Conservation (phyloP, 2,113 vertebrate genomes). For the Odontophorus gujanensis region DNA sequence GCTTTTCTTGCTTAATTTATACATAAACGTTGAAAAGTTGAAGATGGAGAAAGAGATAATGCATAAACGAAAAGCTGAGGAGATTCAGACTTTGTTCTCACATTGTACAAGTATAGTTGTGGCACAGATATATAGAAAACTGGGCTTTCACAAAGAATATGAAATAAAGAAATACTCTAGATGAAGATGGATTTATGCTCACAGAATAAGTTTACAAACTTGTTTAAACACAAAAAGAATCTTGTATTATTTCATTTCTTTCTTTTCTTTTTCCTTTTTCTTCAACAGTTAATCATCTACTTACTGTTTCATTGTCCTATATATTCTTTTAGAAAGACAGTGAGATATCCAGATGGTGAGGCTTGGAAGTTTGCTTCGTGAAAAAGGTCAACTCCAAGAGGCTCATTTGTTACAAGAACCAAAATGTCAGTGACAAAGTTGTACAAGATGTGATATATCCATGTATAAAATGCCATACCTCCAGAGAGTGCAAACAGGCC, state of each 20-base stretch:
- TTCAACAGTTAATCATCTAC: background rate
- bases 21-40: background rate
- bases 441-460: background rate
- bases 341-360: background rate
- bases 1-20: background rate
- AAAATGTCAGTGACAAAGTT: constrained; percentile 46
- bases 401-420: constrained; percentile 13
- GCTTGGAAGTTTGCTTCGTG: background rate
- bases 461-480: constrained; percentile 8
- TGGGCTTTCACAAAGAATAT: background rate
- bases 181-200: background rate
- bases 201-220: background rate
- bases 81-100: background rate
- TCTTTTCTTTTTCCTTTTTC: accelerated
- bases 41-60: background rate
- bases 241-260: background rate
- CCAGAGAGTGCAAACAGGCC: background rate
- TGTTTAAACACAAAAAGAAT: background rate
- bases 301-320: background rate
- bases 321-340: background rate
- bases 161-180: background rate
- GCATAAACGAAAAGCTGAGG: background rate
- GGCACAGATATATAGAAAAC: background rate
- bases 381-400: constrained; percentile 39
- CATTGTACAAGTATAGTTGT: accelerated